phyloP scores from a whole-genome alignment of 2,888 invertebrate species.

The Emmelina monodactyla region DNA sequence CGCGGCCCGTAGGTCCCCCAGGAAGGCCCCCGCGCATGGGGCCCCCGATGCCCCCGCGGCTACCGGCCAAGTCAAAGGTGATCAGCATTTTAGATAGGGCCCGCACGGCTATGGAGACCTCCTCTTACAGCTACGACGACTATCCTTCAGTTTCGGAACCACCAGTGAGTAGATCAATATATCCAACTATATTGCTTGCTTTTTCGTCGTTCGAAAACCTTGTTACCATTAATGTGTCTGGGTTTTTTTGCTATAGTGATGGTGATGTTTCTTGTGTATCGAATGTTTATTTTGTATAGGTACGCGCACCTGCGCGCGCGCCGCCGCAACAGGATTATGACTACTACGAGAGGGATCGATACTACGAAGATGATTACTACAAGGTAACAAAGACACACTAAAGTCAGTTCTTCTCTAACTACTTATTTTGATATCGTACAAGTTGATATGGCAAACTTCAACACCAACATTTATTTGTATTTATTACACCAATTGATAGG shows the following conservation, averaged over 20 bases:
- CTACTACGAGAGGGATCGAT: constrained; percentile 64
- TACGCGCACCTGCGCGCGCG: constrained; percentile 57
- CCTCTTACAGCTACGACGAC: constrained; percentile 67
- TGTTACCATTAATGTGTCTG: neutral
- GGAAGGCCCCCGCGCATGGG: constrained; percentile 24
- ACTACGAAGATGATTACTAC: constrained; percentile 51
- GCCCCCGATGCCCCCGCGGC: constrained; percentile 24
- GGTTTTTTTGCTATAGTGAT: too few relatives aligned
- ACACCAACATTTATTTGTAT: too few relatives aligned
- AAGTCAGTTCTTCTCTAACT: too few relatives aligned
- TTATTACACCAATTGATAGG: too few relatives aligned
- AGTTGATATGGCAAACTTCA: too few relatives aligned
- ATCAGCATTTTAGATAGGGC: constrained; percentile 86
- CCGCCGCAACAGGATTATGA: constrained; percentile 72
- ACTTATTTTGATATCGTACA: too few relatives aligned
- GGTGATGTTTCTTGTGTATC: too few relatives aligned
- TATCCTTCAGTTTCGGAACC: constrained; percentile 38
- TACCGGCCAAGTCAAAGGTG: constrained; percentile 77
- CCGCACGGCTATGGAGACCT: constrained; percentile 81
- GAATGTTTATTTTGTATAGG: constrained; percentile 19
- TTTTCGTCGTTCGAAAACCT: neutral
- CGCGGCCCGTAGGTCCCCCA: constrained; percentile 26
- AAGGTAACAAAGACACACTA: constrained; percentile 31
- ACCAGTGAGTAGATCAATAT: constrained; percentile 30
- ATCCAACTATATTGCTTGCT: too few relatives aligned